Percentiles rank a stretch among this genome's conserved stretches.
These are phyloP conservation scores for Ciconia boyciana DNA, from an alignment of 2,113 vertebrate genomes.

Conservation along the genomic window DNA sequence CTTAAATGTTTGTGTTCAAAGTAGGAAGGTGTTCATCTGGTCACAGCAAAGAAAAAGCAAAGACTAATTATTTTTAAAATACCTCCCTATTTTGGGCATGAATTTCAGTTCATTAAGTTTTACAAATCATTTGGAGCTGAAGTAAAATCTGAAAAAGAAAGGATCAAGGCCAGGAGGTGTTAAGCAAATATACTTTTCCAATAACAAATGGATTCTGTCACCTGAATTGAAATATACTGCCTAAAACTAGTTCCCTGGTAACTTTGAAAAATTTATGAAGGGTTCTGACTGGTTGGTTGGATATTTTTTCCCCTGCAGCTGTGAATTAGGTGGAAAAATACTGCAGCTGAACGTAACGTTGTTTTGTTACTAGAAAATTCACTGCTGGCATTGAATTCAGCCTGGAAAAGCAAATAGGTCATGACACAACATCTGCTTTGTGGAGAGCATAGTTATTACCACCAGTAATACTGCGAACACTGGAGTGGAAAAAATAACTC, in stretches of 20 bases:
- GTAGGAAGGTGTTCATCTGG: background rate
- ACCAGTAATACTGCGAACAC: background rate
- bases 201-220: background rate
- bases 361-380: conserved; percentile 34
- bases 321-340: conserved; percentile 44
- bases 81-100: background rate
- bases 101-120: background rate
- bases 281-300: background rate
- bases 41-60: background rate
- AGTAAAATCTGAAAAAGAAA: background rate
- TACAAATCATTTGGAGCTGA: background rate
- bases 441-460: conserved; percentile 15
- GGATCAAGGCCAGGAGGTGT: background rate
- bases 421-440: conserved; percentile 54
- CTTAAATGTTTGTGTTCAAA: background rate
- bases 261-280: conserved; percentile 37
- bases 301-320: background rate
- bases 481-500: conserved; percentile 21
- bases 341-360: background rate
- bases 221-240: background rate
- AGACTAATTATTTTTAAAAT: background rate
- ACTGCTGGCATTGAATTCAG: conserved; percentile 39
- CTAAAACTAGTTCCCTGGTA: conserved; percentile 2
- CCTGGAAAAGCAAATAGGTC: conserved; percentile 40
- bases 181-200: background rate